Percentiles rank a stretch among this genome's conserved stretches.
These are phyloP conservation scores for Myxocyprinus asiaticus DNA, from an alignment of 2,113 vertebrate species.

Conservation along the genomic window DNA sequence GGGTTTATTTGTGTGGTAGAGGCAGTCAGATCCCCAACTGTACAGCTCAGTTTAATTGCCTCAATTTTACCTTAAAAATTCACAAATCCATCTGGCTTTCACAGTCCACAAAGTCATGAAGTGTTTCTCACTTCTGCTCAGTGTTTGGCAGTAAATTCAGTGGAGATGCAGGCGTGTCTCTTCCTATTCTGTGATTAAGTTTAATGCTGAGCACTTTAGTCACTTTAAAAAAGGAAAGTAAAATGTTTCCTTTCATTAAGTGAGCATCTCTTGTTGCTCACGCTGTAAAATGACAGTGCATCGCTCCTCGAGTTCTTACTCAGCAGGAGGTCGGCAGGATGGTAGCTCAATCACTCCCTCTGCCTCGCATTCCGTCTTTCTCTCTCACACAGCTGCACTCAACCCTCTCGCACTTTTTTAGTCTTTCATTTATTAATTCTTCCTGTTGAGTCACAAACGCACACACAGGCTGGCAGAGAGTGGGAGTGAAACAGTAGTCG, in stretches of 20 bases:
- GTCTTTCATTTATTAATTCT: slow-evolving; percentile 47
- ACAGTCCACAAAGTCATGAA: slow-evolving; percentile 13
- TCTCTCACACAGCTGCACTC: slow-evolving; percentile 41
- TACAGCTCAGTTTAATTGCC: slow-evolving; percentile 34
- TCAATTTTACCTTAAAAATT: slow-evolving; percentile 42
- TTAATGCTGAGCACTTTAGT: slow-evolving; percentile 21
- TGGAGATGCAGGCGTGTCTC: neutral
- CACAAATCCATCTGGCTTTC: slow-evolving; percentile 29
- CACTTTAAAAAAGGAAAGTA: slow-evolving; percentile 19
- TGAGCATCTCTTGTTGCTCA: slow-evolving; percentile 15
- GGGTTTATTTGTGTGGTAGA: neutral
- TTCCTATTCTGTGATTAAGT: slow-evolving; percentile 39
- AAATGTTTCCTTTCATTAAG: slow-evolving; percentile 36
- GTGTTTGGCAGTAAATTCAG: slow-evolving; percentile 19
- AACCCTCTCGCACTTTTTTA: slow-evolving; percentile 37
- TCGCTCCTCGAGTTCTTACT: slow-evolving; percentile 20
- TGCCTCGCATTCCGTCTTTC: slow-evolving; percentile 5
- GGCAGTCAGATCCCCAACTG: slow-evolving; percentile 14
- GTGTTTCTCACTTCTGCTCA: neutral
- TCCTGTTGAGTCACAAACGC: slow-evolving; percentile 47
- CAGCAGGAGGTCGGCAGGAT: slow-evolving; percentile 25
- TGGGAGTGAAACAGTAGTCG: neutral
- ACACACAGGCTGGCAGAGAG: slow-evolving; percentile 1
- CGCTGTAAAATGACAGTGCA: slow-evolving; percentile 17
- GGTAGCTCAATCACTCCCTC: slow-evolving; percentile 29